A percentile compares a stretch with the other conserved stretches of the same genome.
Conservation (phyloP, 2,113 vertebrate genomes). For the Melanotaenia duboulayi region DNA sequence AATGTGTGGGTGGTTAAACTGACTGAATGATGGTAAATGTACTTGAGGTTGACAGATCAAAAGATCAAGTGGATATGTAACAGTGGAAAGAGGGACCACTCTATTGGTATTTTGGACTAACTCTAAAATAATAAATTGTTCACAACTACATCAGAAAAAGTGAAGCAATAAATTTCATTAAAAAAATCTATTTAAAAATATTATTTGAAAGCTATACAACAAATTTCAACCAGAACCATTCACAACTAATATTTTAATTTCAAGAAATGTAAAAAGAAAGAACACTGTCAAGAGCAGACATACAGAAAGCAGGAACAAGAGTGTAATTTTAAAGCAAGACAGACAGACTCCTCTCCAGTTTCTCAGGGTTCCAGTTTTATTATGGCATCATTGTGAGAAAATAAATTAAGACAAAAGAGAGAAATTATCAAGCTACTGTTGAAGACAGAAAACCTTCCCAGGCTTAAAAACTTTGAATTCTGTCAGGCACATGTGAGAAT, state of each 20-base stretch:
- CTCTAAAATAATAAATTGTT: not conserved
- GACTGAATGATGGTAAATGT: slow-evolving; percentile 63
- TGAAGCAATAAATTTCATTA: not conserved
- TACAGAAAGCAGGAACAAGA: not conserved
- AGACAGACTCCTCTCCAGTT: slow-evolving; percentile 17
- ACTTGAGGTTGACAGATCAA: slow-evolving; percentile 37
- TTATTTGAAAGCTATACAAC: too few species aligned
- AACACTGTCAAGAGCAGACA: not conserved
- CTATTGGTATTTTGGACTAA: not conserved
- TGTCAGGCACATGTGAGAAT: slow-evolving; percentile 17
- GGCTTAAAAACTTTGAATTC: slow-evolving; percentile 8
- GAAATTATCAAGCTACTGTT: slow-evolving; percentile 17
- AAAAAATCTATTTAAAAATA: too few species aligned
- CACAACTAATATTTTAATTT: too few species aligned
- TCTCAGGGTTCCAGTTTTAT: slow-evolving; percentile 66
- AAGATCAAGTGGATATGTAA: slow-evolving; percentile 41
- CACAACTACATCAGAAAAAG: not conserved
- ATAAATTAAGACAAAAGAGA: slow-evolving; percentile 67
- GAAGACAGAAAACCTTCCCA: slow-evolving; percentile 7
- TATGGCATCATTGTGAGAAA: slow-evolving; percentile 29
- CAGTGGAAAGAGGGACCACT: not conserved
- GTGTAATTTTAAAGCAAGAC: slow-evolving; percentile 17
- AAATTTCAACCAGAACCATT: too few species aligned
- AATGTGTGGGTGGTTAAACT: slow-evolving; percentile 58
- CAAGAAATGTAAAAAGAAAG: not conserved